Percentiles rank a stretch among this genome's conserved stretches.
Conservation (phyloP, 2,888 invertebrate species). For the Hylaea fasciaria region DNA sequence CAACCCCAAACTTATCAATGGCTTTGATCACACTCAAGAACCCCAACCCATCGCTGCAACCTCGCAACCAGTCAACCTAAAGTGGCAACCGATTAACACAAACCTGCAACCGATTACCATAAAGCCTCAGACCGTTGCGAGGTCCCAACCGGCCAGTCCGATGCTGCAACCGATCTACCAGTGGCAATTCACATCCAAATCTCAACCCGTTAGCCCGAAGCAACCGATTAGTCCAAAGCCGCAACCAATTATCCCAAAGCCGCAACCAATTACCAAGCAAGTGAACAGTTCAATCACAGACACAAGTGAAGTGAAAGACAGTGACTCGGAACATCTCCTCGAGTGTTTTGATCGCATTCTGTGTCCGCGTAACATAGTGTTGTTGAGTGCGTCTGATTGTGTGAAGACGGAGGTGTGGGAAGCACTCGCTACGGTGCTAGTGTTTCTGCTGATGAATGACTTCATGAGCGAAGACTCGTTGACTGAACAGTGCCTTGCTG, state of each 20-base stretch:
- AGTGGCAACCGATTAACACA: constrained; percentile 5
- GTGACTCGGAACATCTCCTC: constrained; percentile 41
- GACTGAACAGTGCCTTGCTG: constrained; percentile 87
- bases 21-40: background rate
- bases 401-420: constrained; percentile 65
- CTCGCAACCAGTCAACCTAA: constrained; percentile 10
- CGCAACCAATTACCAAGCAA: constrained; percentile 13
- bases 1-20: constrained; percentile 1
- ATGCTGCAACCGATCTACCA: constrained; percentile 18
- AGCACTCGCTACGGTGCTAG: constrained; percentile 70
- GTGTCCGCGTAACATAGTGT: constrained; percentile 71
- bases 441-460: constrained; percentile 80
- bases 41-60: background rate
- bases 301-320: constrained; percentile 26
- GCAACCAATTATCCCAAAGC: constrained; percentile 6
- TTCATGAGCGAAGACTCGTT: constrained; percentile 86
- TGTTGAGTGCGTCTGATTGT: constrained; percentile 56
- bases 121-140: constrained; percentile 9
- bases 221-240: constrained; percentile 18
- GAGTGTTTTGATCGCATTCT: constrained; percentile 71
- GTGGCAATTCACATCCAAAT: constrained; percentile 4
- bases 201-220: constrained; percentile 20
- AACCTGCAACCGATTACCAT: constrained; percentile 9
- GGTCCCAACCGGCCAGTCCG: constrained; percentile 25
- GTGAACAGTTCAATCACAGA: constrained; percentile 19